phyloP scores from a whole-genome alignment of 1,140 invertebrate species.

The Notospermus geniculatus region DNA sequence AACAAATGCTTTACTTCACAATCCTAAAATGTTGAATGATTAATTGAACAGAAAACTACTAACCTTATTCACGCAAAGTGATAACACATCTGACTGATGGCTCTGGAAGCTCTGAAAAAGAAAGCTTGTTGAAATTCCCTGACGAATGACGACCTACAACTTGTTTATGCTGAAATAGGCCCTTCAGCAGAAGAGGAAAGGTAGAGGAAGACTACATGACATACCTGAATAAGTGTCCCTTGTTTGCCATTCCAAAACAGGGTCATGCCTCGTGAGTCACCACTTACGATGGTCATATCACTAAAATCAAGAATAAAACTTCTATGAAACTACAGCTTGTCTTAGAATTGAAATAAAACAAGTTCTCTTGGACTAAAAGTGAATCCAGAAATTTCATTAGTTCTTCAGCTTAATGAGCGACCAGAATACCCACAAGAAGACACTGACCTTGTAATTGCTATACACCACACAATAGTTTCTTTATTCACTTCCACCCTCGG shows the following conservation, averaged over 20 bases:
- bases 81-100: conserved; percentile 76
- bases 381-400: too few species aligned
- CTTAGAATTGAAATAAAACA: not conserved
- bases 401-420: not conserved
- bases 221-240: conserved; percentile 67
- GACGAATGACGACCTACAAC: too few species aligned
- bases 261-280: conserved; percentile 81
- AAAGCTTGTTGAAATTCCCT: too few species aligned
- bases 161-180: too few species aligned
- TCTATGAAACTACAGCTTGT: conserved; percentile 64
- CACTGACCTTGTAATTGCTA: conserved; percentile 65
- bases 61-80: conserved; percentile 68
- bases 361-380: not conserved
- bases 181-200: too few species aligned
- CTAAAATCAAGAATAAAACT: conserved; percentile 35
- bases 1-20: too few species aligned
- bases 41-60: too few species aligned
- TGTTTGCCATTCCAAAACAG: conserved; percentile 83
- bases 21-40: too few species aligned
- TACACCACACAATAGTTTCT: conserved; percentile 82
- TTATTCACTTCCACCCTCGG: conserved; percentile 59
- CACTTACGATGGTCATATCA: conserved; percentile 83
- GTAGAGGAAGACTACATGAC: not conserved
- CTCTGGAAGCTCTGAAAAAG: conserved; percentile 68
- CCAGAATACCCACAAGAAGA: not conserved